phyloP scores from a whole-genome alignment of 2,888 invertebrate species.

The Nomada hirtipes region DNA sequence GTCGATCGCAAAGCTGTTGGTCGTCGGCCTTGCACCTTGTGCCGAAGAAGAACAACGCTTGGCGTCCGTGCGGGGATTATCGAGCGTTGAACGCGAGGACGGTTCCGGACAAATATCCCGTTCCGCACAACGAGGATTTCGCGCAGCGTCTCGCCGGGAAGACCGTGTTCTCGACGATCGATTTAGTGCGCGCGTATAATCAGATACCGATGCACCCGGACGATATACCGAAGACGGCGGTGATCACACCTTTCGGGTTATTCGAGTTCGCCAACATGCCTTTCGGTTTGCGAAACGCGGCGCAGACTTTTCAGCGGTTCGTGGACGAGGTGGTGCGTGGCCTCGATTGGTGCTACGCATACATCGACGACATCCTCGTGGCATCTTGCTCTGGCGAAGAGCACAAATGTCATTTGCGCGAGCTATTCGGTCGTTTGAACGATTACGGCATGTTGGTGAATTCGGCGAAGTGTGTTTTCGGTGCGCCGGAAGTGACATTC shows the following conservation, averaged over 20 bases:
- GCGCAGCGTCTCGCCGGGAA: no score
- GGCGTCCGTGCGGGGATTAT: constrained; percentile 8
- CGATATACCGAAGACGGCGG: no score
- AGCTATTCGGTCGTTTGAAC: neutral
- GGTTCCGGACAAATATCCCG: no score
- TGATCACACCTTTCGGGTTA: no score
- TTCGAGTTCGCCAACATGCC: neutral
- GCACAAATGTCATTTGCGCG: neutral
- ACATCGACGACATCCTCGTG: neutral
- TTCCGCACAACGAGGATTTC: no score
- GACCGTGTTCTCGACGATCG: no score
- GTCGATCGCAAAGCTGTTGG: constrained; percentile 7
- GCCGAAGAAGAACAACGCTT: neutral
- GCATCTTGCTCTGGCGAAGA: neutral
- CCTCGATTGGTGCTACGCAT: neutral
- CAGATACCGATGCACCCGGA: no score
- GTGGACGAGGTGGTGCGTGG: constrained; percentile 1
- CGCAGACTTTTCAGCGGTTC: neutral
- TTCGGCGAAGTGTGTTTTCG: neutral
- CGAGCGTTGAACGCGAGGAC: constrained; percentile 13
- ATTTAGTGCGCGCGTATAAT: no score
- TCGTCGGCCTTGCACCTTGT: constrained; percentile 5
- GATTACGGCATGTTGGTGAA: neutral
- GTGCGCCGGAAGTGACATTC: neutral
- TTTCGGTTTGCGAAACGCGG: constrained; percentile 1